Percentiles rank a stretch among this genome's conserved stretches.
Conservation (phyloP, 2,888 invertebrate species). For the Acleris sparsana region DNA sequence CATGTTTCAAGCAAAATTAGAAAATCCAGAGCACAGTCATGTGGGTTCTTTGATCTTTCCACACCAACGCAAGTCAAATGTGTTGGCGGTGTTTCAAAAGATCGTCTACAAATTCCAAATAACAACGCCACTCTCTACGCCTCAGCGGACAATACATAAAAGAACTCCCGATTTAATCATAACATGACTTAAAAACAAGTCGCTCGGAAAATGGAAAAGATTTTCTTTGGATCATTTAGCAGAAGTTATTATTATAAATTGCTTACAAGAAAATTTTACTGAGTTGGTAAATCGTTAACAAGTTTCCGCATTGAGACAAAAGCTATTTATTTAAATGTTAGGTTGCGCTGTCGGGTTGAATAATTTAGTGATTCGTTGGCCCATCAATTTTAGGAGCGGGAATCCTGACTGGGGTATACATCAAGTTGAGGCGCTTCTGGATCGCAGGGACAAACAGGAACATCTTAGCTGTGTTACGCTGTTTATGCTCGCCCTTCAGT, state of each 20-base stretch:
- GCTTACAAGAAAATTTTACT: slow-evolving; percentile 16
- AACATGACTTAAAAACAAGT: slow-evolving; percentile 27
- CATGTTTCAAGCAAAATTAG: not conserved
- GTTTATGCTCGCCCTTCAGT: slow-evolving; percentile 90
- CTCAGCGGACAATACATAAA: slow-evolving; percentile 23
- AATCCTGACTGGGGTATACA: slow-evolving; percentile 89
- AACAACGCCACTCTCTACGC: slow-evolving; percentile 23
- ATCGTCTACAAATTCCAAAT: slow-evolving; percentile 19
- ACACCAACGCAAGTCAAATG: slow-evolving; percentile 9
- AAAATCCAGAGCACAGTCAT: no score
- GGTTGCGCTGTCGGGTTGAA: slow-evolving; percentile 22
- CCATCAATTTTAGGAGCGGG: slow-evolving; percentile 49
- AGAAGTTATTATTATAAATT: slow-evolving; percentile 25
- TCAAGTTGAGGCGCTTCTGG: slow-evolving; percentile 88
- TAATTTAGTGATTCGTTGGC: slow-evolving; percentile 26
- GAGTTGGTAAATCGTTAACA: slow-evolving; percentile 17
- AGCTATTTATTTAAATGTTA: slow-evolving; percentile 24
- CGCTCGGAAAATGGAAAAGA: slow-evolving; percentile 29
- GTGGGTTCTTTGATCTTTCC: not conserved
- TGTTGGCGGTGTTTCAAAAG: slow-evolving; percentile 34
- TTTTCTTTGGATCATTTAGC: slow-evolving; percentile 16
- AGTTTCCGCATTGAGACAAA: slow-evolving; percentile 13
- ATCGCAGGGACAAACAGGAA: slow-evolving; percentile 86
- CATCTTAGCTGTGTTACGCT: slow-evolving; percentile 86
- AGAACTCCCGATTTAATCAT: slow-evolving; percentile 30